Conservation (phyloP, 2,113 vertebrate species). For the Zootoca vivipara region DNA sequence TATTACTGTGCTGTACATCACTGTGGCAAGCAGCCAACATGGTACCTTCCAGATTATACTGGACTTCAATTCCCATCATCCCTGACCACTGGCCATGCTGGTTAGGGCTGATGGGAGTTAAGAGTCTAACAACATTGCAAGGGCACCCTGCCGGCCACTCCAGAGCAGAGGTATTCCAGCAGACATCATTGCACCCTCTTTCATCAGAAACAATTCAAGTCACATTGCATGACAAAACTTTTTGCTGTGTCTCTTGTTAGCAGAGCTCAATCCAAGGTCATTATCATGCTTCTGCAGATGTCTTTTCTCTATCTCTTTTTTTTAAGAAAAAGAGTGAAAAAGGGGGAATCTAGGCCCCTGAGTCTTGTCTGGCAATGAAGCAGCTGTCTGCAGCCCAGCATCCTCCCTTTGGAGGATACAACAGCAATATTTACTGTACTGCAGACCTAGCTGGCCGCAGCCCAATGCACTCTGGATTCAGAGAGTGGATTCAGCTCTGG, state of each 20-base stretch:
- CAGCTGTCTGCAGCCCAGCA: constrained; percentile 58
- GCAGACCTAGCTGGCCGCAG: constrained; percentile 70
- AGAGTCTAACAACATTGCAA: neutral
- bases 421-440: constrained; percentile 72
- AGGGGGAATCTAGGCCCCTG: neutral
- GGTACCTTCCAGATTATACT: too few species aligned
- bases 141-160: neutral
- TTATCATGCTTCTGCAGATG: neutral
- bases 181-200: neutral
- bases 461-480: constrained; percentile 62
- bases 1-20: neutral
- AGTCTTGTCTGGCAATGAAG: constrained; percentile 60
- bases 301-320: neutral
- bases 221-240: neutral
- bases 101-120: too few species aligned
- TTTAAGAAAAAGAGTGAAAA: neutral
- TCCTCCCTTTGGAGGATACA: constrained; percentile 65
- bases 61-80: too few species aligned
- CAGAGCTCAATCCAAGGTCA: neutral
- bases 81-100: too few species aligned
- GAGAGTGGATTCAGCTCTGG: constrained; percentile 68
- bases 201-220: neutral
- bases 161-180: neutral
- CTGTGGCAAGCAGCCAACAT: neutral
- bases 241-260: neutral